Conservation (phyloP, 2,888 invertebrate species). For the Lobophora halterata region DNA sequence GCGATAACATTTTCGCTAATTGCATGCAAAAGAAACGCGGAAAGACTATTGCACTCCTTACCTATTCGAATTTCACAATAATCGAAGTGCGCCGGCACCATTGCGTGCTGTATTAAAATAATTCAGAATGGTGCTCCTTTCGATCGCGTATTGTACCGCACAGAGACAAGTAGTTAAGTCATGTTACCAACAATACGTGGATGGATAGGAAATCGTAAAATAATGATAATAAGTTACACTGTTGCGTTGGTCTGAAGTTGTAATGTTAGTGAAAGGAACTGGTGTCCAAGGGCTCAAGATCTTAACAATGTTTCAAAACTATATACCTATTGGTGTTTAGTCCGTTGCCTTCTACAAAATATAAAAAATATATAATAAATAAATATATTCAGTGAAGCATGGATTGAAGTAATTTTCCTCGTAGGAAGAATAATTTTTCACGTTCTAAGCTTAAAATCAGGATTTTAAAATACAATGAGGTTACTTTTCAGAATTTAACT, state of each 20-base stretch:
- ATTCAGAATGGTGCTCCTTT: slow-evolving; percentile 14
- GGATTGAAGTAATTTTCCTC: too few relatives aligned
- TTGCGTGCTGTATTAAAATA: slow-evolving; percentile 25
- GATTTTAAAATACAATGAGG: too few relatives aligned
- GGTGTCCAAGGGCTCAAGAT: too few relatives aligned
- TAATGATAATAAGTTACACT: slow-evolving; percentile 2
- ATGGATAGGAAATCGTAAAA: slow-evolving; percentile 6
- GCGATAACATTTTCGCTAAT: slow-evolving; percentile 27
- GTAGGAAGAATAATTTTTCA: too few relatives aligned
- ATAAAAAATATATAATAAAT: too few relatives aligned
- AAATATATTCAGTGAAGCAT: too few relatives aligned
- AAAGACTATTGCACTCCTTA: slow-evolving; percentile 30
- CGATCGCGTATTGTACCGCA: slow-evolving; percentile 25
- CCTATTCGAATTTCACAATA: slow-evolving; percentile 27
- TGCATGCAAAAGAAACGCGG: slow-evolving; percentile 41
- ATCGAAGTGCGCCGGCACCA: slow-evolving; percentile 24
- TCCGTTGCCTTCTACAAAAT: too few relatives aligned
- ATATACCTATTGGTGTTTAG: too few relatives aligned
- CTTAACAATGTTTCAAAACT: too few relatives aligned
- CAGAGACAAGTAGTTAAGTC: slow-evolving; percentile 25
- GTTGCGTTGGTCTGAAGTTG: neutral
- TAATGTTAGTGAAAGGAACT: too few relatives aligned
- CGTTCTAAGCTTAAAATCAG: too few relatives aligned
- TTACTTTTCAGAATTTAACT: too few relatives aligned
- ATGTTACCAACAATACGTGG: slow-evolving; percentile 11